phyloP scores from a whole-genome alignment of 2,888 invertebrate species.

The Spisula solida region DNA sequence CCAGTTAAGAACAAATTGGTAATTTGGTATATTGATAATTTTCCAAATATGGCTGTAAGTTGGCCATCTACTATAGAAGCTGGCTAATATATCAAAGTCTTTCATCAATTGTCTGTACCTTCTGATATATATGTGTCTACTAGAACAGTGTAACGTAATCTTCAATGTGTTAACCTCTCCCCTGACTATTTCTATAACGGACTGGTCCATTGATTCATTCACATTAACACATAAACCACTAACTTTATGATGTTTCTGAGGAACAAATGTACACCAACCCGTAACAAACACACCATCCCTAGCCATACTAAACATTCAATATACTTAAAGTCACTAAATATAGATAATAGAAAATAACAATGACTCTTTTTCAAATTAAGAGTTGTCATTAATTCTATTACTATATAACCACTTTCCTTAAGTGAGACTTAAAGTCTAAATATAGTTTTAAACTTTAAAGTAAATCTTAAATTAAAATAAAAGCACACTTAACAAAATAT shows the following conservation, averaged over 20 bases:
- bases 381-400: no score
- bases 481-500: no score
- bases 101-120: conserved; percentile 10
- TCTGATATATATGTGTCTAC: background rate
- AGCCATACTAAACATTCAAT: background rate
- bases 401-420: no score
- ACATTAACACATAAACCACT: background rate
- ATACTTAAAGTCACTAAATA: background rate
- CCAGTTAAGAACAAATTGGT: background rate
- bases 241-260: background rate
- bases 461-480: no score
- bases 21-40: background rate
- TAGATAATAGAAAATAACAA: background rate
- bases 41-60: background rate
- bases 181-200: background rate
- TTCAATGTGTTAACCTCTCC: conserved; percentile 1
- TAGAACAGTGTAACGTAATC: background rate
- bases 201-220: background rate
- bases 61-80: background rate
- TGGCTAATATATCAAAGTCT: background rate
- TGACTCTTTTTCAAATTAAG: background rate
- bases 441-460: no score
- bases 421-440: no score
- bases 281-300: background rate
- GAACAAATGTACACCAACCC: background rate